Percentiles rank a stretch among this genome's conserved stretches.
These are phyloP conservation scores for Caiman crocodilus DNA, from an alignment of 2,797 vertebrate genomes.

Conservation along the genomic window DNA sequence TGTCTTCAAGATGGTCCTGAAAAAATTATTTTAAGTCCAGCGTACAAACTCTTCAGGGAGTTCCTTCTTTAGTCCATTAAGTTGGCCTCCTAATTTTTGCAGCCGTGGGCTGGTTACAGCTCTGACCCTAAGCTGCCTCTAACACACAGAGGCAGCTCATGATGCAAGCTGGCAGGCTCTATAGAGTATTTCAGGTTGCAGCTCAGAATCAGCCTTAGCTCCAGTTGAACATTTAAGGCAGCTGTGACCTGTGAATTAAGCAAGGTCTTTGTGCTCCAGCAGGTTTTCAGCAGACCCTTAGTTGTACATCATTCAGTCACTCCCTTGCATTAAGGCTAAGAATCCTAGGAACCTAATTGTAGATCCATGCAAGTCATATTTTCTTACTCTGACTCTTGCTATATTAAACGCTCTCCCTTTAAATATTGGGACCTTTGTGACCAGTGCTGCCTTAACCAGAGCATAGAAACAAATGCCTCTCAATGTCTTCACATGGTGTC, in stretches of 20 bases:
- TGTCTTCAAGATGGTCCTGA: not conserved
- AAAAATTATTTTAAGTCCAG: not conserved
- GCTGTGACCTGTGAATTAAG: not conserved
- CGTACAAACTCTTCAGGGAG: not conserved
- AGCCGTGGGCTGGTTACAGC: not conserved
- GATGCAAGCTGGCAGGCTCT: accelerated
- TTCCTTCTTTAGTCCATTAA: not conserved
- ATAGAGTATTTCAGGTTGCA: not conserved
- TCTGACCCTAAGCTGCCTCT: not conserved
- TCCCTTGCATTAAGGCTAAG: accelerated
- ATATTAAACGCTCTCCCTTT: not conserved
- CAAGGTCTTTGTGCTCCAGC: not conserved
- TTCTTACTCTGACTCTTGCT: not conserved
- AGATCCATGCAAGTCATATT: not conserved
- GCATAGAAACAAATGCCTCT: conserved; percentile 11
- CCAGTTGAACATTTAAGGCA: not conserved
- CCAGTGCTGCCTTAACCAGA: conserved; percentile 5
- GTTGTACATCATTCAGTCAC: not conserved
- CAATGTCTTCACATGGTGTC: conserved; percentile 18
- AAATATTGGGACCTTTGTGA: not conserved
- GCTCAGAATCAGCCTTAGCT: not conserved
- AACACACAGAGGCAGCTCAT: not conserved
- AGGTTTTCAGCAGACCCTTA: not conserved
- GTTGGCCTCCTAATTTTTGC: not conserved
- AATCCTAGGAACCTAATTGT: not conserved